Percentiles rank a stretch among this genome's conserved stretches.
These are phyloP conservation scores for Drosophila ananassae DNA, from an alignment of 1,140 invertebrate species.

Conservation along the genomic window DNA sequence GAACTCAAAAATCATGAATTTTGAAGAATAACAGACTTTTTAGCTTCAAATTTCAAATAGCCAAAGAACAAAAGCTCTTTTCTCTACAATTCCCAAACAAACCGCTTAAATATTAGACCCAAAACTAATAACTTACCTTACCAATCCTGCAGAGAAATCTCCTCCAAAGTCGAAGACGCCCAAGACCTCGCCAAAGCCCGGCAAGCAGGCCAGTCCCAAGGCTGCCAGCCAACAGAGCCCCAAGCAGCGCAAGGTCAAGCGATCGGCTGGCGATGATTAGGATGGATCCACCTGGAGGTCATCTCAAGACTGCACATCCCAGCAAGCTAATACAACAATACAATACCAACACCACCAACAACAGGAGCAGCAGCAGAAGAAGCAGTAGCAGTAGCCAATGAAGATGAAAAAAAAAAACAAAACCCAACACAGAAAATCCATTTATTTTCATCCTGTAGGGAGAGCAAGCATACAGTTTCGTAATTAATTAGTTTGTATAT, in stretches of 20 bases:
- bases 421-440: not conserved
- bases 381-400: slow-evolving; percentile 20
- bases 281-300: not conserved
- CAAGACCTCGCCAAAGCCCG: slow-evolving; percentile 84
- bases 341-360: slow-evolving; percentile 18
- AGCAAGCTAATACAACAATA: slow-evolving; percentile 16
- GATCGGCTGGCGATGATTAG: slow-evolving; percentile 87
- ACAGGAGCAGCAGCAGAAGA: slow-evolving; percentile 15
- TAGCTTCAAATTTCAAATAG: no score
- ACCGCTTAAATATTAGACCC: not conserved
- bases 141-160: slow-evolving; percentile 87
- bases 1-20: no score
- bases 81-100: not conserved
- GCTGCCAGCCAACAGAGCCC: slow-evolving; percentile 87
- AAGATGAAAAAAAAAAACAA: not conserved
- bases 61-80: not conserved
- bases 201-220: slow-evolving; percentile 84
- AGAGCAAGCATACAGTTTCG: slow-evolving; percentile 54
- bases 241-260: slow-evolving; percentile 89
- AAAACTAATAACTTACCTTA: not conserved
- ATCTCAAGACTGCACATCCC: slow-evolving; percentile 57
- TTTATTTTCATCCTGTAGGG: slow-evolving; percentile 40
- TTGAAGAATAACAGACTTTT: no score
- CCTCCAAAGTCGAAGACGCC: slow-evolving; percentile 81
- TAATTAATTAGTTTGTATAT: slow-evolving; percentile 52